Base-by-base conservation (phyloP, 2,888 invertebrate species). In the Hyppa rectilinea region DNA sequence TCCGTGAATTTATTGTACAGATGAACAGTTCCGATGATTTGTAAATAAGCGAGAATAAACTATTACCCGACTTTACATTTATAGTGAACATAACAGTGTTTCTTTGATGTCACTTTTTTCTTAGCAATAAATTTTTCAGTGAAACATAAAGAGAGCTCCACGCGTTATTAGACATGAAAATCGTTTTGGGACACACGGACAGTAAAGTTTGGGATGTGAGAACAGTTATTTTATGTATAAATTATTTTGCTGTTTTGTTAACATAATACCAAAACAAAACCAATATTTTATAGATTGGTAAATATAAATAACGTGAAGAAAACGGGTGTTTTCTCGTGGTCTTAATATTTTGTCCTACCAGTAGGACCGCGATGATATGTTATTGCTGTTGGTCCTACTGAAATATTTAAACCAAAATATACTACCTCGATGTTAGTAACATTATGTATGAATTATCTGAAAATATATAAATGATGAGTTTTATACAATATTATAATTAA, bases 51-150 rank as follows among this genome's bases (percentile, higher is more conserved):
- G 61, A 59, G 75, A 75, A 74, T 85, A 78, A 85, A 82, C 82
- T 80, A 86, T 84, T 82, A 82, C 63, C 38, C 62, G 20, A 34
- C 36, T 78, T 72, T 81, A 88, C 86, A 88, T 92, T 92, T 91
- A 92, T 86, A 72, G 88, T 86, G 80, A 88, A 88, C 88, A 87
- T 89, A 86, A 84, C 81, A 78, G 78, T 83, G 81, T 86, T 91
- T 85, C 93, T 94, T 94, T 94, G 94, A 94, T 94, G 93, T 93
- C 92, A 92, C 89, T 93, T 92, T 93, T 92, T 93, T 92, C 88
- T 83, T 87, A 85, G 87, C 91, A 90, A 79, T 94, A 92, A 92
- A 93, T 92, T 92, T 92, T 93, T 93, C 93, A 90, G 87, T 87
- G 86, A 74, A 88, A 88, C 88, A 90, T 92, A 92, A 91, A 93